phyloP scores from a whole-genome alignment of 1,140 invertebrate species.

The Microvelia longipes region DNA sequence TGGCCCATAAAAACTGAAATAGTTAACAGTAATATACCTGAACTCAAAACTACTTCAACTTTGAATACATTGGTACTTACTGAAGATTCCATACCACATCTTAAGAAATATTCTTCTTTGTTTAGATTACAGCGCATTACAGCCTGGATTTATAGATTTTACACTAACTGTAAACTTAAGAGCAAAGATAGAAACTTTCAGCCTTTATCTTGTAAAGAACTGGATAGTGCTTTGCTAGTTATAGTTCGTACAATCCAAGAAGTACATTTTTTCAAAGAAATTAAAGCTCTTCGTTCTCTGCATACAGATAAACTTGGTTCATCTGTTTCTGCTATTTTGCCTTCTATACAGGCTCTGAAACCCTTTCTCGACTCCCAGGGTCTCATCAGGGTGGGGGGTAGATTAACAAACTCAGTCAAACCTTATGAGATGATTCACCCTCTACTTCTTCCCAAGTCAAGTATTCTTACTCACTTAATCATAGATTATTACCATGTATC shows the following conservation, averaged over 20 bases:
- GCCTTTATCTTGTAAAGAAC: not conserved
- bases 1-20: not conserved
- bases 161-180: not conserved
- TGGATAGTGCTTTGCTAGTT: not conserved
- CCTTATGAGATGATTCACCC: not conserved
- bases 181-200: not conserved
- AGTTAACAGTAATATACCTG: not conserved
- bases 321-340: no score
- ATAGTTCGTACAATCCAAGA: not conserved
- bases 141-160: not conserved
- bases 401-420: not conserved
- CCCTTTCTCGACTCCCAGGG: not conserved
- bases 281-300: not conserved
- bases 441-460: not conserved
- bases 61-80: not conserved
- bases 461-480: not conserved
- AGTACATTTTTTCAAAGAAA: not conserved
- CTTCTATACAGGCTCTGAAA: not conserved
- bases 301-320: not conserved
- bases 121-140: not conserved
- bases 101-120: not conserved
- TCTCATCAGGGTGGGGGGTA: not conserved
- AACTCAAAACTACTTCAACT: not conserved
- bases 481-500: not conserved
- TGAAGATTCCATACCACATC: not conserved